Evolutionary conservation across 2,888 invertebrate species (phyloP).

Genomic region (Tuberolachnus salignus): DNA sequence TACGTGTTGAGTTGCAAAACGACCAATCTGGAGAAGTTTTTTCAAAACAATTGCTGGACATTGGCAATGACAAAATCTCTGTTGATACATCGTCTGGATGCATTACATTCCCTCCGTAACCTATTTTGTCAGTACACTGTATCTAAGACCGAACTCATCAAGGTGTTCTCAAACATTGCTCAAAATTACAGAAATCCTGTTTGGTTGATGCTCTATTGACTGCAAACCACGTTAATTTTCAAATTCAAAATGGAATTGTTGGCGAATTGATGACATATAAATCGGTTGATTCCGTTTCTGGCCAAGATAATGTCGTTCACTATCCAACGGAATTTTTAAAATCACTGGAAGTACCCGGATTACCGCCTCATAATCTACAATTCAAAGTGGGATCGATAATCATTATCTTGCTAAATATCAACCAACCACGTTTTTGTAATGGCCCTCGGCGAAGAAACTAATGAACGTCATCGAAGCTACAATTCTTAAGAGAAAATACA

Average conservation of each 20-base stretch:
- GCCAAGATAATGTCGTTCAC: background rate
- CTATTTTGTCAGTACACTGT: no score
- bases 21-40: no score
- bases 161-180: no score
- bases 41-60: no score
- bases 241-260: conserved; percentile 1
- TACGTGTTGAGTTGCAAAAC: no score
- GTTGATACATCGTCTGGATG: no score
- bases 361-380: conserved; percentile 56
- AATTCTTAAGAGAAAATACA: conserved; percentile 57
- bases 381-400: conserved; percentile 59
- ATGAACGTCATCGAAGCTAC: conserved; percentile 20
- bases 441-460: conserved; percentile 22
- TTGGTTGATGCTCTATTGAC: conserved; percentile 1
- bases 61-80: no score
- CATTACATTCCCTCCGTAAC: no score
- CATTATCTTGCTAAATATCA: conserved; percentile 59
- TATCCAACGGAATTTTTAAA: background rate
- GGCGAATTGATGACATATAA: background rate
- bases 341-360: background rate
- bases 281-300: background rate
- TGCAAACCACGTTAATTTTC: background rate
- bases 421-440: conserved; percentile 41
- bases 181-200: background rate
- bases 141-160: no score